These are phyloP conservation scores for Sciurus vulgaris DNA, from an alignment of 2,797 vertebrate genomes.

Conservation along the genomic window DNA sequence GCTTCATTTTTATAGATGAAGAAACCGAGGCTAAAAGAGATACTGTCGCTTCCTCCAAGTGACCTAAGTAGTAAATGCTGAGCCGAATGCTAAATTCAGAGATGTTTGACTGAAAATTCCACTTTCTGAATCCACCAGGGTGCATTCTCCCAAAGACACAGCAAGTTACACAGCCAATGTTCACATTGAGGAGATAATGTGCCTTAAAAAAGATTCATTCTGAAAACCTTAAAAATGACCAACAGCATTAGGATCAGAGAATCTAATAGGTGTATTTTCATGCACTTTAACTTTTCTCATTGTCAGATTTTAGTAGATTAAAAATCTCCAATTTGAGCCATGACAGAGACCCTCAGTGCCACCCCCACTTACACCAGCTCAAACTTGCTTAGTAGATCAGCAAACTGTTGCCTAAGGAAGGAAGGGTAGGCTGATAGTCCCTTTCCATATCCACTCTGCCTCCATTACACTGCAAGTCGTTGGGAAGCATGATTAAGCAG, in stretches of 20 bases:
- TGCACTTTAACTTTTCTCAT: neutral
- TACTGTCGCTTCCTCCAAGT: neutral
- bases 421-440: fast-evolving
- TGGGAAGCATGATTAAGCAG: neutral
- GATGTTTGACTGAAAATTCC: neutral
- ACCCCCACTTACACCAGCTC: neutral
- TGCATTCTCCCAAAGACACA: neutral
- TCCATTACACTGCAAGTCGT: neutral
- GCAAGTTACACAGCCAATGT: too few species aligned
- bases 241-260: neutral
- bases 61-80: neutral
- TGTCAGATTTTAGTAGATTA: neutral
- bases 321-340: neutral
- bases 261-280: neutral
- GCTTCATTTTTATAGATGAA: neutral
- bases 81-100: neutral
- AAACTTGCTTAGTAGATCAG: neutral
- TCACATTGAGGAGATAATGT: fast-evolving
- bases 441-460: neutral
- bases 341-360: neutral
- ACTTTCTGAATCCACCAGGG: neutral
- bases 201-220: neutral
- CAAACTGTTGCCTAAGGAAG: neutral
- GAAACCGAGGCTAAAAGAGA: neutral
- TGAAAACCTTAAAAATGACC: neutral